Evolutionary conservation across 1,140 invertebrate species (phyloP).

Genomic region (Aphidius ervi): DNA sequence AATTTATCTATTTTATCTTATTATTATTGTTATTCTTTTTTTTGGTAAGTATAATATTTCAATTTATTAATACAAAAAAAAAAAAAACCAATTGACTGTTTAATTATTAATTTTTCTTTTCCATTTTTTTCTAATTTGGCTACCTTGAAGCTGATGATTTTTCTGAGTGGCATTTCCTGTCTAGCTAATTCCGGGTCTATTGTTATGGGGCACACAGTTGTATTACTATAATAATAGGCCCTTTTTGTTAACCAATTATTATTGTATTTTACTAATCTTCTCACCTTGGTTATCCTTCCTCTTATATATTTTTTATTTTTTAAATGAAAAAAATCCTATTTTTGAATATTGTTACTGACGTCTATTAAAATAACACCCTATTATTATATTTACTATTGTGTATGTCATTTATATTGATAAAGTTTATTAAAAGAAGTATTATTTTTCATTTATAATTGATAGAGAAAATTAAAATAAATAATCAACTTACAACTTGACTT

Average conservation of each 20-base stretch:
- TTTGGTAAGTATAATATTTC: no score
- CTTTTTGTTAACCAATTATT: conserved; percentile 52
- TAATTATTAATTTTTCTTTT: no score
- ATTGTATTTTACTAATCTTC: conserved; percentile 50
- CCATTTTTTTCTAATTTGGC: conserved; percentile 11
- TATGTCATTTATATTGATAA: no score
- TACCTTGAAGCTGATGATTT: conserved; percentile 47
- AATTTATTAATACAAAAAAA: not conserved
- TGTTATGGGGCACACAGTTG: conserved; percentile 27
- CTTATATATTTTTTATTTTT: not conserved
- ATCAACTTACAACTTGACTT: conserved; percentile 30
- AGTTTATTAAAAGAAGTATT: no score
- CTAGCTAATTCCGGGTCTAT: conserved; percentile 38
- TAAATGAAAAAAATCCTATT: not conserved
- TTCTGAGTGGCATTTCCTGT: conserved; percentile 48
- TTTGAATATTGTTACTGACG: not conserved
- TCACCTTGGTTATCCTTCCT: conserved; percentile 43
- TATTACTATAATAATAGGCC: conserved; percentile 6
- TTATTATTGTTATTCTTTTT: no score
- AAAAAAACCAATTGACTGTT: not conserved
- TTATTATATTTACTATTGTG: no score
- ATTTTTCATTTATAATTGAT: no score
- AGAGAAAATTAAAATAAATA: not conserved
- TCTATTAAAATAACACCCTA: not conserved
- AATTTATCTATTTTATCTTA: no score